These are phyloP conservation scores for Nephrocerus scutellatus DNA, from an alignment of 2,888 invertebrate genomes.

Conservation along the genomic window DNA sequence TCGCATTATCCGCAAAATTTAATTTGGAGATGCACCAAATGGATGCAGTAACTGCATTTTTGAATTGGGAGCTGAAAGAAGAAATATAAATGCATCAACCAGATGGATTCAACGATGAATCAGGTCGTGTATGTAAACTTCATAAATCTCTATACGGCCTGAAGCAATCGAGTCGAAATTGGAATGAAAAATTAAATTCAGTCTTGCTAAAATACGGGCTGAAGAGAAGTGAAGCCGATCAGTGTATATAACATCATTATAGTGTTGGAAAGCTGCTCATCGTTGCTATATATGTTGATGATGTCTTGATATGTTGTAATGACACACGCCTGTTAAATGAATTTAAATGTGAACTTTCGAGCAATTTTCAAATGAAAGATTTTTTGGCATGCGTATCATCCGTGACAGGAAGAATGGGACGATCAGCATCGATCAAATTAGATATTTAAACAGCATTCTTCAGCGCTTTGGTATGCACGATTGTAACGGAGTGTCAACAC, in stretches of 20 bases:
- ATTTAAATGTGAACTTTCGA: slow-evolving; percentile 3
- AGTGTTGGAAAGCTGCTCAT: too few species aligned
- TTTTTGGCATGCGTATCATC: too few species aligned
- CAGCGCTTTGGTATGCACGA: slow-evolving; percentile 1
- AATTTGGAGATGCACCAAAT: slow-evolving; percentile 9
- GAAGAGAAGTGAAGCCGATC: slow-evolving; percentile 4
- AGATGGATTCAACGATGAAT: slow-evolving; percentile 12
- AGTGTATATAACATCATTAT: slow-evolving; percentile 11
- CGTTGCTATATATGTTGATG: slow-evolving; percentile 12
- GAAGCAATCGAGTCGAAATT: slow-evolving; percentile 13
- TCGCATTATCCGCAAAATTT: slow-evolving; percentile 10
- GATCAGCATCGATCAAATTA: not conserved
- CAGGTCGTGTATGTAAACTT: slow-evolving; percentile 9
- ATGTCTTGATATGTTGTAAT: slow-evolving; percentile 12
- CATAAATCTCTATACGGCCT: slow-evolving; percentile 19
- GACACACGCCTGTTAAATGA: slow-evolving; percentile 4
- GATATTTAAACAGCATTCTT: not conserved
- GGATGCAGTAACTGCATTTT: slow-evolving; percentile 17
- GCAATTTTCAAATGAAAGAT: slow-evolving; percentile 11
- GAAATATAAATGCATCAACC: slow-evolving; percentile 14
- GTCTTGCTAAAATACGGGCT: slow-evolving; percentile 3
- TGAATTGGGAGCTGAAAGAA: slow-evolving; percentile 14
- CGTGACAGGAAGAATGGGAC: too few species aligned
- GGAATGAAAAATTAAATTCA: slow-evolving; percentile 12
- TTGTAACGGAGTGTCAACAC: not conserved